These are phyloP conservation scores for Talpa occidentalis DNA, from an alignment of 2,113 vertebrate genomes.

Conservation along the genomic window DNA sequence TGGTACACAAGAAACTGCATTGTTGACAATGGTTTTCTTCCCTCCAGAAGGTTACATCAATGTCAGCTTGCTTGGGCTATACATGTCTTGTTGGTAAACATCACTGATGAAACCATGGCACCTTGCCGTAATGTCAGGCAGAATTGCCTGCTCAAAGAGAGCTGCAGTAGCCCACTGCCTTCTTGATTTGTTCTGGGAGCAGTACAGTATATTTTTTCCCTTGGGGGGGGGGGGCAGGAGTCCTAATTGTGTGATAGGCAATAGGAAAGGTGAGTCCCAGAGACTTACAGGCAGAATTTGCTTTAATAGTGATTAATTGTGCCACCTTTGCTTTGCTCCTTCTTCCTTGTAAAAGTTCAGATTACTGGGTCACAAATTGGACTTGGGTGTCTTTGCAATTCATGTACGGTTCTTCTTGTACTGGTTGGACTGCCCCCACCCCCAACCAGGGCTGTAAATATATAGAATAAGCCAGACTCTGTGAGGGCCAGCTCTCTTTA, in stretches of 20 bases:
- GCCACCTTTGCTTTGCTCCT: background rate
- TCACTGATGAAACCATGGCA: background rate
- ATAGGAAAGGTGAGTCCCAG: slow-evolving; percentile 15
- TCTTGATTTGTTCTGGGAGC: background rate
- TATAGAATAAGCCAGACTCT: background rate
- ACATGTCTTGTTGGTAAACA: background rate
- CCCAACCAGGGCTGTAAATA: background rate
- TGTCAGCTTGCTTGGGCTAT: background rate
- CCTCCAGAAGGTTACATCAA: background rate
- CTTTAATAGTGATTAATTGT: background rate
- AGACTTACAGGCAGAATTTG: background rate
- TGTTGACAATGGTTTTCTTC: background rate
- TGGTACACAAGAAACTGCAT: background rate
- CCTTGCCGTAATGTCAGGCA: background rate
- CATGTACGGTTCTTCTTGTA: background rate
- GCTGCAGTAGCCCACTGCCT: background rate
- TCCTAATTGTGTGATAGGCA: background rate
- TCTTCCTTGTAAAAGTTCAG: slow-evolving; percentile 11
- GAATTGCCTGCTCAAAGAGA: background rate
- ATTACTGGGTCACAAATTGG: background rate
- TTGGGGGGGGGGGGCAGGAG: background rate
- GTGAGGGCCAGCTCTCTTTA: background rate
- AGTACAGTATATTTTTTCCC: background rate
- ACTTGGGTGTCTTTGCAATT: background rate
- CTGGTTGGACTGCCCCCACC: background rate